Percentiles rank a stretch among this genome's conserved stretches.
Evolutionary conservation across 2,113 vertebrate genomes (phyloP).

Genomic region (Strix uralensis): DNA sequence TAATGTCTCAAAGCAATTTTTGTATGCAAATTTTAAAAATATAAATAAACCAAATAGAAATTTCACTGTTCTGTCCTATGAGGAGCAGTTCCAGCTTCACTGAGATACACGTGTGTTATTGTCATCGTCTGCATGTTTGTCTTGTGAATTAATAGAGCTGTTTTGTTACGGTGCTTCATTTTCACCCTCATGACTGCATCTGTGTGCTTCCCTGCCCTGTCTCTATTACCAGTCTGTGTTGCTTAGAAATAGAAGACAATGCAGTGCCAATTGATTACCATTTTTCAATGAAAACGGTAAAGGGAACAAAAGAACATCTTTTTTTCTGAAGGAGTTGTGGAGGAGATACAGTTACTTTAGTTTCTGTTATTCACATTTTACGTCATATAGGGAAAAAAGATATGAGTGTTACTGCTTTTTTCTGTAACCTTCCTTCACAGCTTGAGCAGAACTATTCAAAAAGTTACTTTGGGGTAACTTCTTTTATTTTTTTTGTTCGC

Average conservation of each 20-base stretch:
- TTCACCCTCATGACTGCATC: conserved; percentile 41
- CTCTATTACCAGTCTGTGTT: background rate
- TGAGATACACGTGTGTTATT: conserved; percentile 58
- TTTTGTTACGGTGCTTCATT: background rate
- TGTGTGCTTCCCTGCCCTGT: background rate
- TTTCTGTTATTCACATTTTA: background rate
- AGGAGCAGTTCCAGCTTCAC: conserved; percentile 71
- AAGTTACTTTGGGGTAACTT: background rate
- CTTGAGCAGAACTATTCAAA: background rate
- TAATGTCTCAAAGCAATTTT: background rate
- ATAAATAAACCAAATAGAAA: background rate
- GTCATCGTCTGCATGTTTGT: conserved; percentile 63
- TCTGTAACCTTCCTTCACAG: background rate
- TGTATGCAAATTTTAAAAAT: background rate
- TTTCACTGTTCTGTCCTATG: background rate
- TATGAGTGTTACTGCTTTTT: background rate
- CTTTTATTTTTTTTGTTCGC: background rate
- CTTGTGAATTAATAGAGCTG: background rate
- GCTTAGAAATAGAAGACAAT: background rate
- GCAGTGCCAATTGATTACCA: background rate
- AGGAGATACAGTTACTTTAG: background rate
- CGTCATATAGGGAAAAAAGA: background rate
- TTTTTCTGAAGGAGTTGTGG: background rate
- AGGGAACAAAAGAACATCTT: background rate
- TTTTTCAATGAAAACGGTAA: conserved; percentile 42